Evolutionary conservation across 2,888 invertebrate genomes (phyloP).

Genomic region (Perithous albicinctus): DNA sequence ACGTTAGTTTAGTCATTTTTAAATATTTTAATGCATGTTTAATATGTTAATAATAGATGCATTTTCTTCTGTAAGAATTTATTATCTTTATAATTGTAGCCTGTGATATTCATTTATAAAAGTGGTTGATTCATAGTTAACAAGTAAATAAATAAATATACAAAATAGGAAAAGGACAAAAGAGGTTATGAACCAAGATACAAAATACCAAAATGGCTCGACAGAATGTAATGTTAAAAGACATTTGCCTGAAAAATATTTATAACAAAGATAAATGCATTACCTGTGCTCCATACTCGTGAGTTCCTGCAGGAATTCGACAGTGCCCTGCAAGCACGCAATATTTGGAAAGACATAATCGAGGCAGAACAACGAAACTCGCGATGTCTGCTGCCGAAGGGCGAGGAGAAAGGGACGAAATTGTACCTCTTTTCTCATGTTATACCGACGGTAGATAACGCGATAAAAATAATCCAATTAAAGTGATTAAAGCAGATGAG

Average conservation of each 20-base stretch:
- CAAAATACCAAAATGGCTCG: not conserved
- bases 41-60: no score
- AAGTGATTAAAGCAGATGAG: no score
- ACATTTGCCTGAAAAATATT: not conserved
- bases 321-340: conserved; percentile 69
- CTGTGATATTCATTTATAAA: no score
- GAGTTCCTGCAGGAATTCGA: conserved; percentile 64
- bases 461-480: not conserved
- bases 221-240: not conserved
- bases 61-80: no score
- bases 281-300: conserved; percentile 51
- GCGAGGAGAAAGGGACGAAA: not conserved
- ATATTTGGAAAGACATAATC: conserved; percentile 75
- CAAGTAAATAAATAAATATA: no score
- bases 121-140: no score
- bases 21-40: no score
- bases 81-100: no score
- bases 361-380: conserved; percentile 6
- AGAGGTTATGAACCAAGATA: conserved; percentile 51
- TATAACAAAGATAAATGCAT: conserved; percentile 12
- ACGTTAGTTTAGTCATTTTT: no score
- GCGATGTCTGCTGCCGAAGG: not conserved
- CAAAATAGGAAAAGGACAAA: not conserved
- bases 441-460: not conserved
- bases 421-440: not conserved